Percentiles rank a stretch among this genome's conserved stretches.
These are phyloP conservation scores for Callospermophilus lateralis DNA, from an alignment of 2,113 vertebrate species.

Conservation along the genomic window DNA sequence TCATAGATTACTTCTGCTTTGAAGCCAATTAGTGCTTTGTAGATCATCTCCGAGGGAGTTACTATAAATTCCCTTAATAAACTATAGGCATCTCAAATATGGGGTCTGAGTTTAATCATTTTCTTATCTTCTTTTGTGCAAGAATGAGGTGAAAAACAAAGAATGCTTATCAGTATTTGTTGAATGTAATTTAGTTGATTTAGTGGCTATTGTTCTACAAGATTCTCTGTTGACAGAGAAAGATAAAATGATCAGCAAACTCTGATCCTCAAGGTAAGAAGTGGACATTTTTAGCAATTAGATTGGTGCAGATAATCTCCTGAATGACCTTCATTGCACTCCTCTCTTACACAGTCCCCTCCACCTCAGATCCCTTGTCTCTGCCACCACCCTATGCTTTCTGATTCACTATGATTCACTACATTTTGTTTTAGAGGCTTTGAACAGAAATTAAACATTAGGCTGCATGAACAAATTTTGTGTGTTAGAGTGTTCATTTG, in stretches of 20 bases:
- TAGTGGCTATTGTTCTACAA: neutral
- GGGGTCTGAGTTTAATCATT: neutral
- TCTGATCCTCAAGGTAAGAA: neutral
- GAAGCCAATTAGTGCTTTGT: slow-evolving; percentile 6
- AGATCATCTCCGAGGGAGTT: neutral
- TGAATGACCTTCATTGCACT: neutral
- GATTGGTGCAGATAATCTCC: neutral
- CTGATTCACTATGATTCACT: neutral
- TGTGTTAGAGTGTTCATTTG: neutral
- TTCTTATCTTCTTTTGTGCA: neutral
- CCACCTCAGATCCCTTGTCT: neutral
- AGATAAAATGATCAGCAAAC: neutral
- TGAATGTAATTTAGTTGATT: neutral
- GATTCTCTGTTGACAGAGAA: neutral
- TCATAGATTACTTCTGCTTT: slow-evolving; percentile 16
- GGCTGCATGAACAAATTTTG: neutral
- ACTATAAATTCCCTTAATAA: neutral
- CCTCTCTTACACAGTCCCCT: neutral
- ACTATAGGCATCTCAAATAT: neutral
- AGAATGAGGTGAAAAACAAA: neutral
- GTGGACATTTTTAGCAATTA: neutral
- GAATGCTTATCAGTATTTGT: neutral
- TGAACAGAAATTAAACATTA: neutral
- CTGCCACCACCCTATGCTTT: neutral
- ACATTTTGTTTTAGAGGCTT: neutral